Evolutionary conservation across 2,888 invertebrate genomes (phyloP).

Genomic region (Lysandra coridon): DNA sequence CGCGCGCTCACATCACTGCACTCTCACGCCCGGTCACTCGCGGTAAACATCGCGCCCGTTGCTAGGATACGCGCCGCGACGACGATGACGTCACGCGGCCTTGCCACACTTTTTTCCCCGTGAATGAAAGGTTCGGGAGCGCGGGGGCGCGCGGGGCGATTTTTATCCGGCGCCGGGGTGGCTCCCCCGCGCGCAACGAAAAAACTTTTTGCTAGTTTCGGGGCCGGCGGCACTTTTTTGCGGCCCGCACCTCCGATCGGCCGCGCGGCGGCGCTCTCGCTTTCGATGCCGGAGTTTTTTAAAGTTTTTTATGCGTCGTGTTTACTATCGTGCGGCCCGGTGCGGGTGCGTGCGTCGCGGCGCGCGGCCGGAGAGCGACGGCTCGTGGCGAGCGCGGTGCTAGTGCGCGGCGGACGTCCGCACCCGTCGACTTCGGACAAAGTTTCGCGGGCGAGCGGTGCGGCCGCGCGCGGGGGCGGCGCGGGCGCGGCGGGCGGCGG

Average conservation of each 20-base stretch:
- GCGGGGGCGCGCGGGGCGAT: conserved; percentile 75
- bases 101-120: conserved; percentile 81
- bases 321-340: conserved; percentile 33
- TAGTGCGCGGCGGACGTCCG: conserved; percentile 78
- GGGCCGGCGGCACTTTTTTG: conserved; percentile 78
- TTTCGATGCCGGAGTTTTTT: conserved; percentile 50
- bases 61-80: conserved; percentile 65
- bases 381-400: conserved; percentile 66
- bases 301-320: conserved; percentile 44
- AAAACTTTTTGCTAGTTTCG: conserved; percentile 80
- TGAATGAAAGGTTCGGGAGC: conserved; percentile 83
- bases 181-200: conserved; percentile 71
- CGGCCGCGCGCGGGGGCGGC: conserved; percentile 71
- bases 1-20: conserved; percentile 53
- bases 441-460: conserved; percentile 76
- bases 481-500: conserved; percentile 80
- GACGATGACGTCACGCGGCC: conserved; percentile 80
- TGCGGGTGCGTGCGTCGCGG: conserved; percentile 45
- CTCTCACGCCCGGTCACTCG: conserved; percentile 53
- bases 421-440: conserved; percentile 78
- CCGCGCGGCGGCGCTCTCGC: conserved; percentile 51
- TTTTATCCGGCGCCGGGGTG: conserved; percentile 76
- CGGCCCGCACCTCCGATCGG: conserved; percentile 71
- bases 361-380: conserved; percentile 47
- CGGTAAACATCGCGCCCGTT: conserved; percentile 44